A percentile compares a stretch with the other conserved stretches of the same genome.
These are phyloP conservation scores for Drosophila athabasca DNA, from an alignment of 1,140 invertebrate species.

Conservation along the genomic window DNA sequence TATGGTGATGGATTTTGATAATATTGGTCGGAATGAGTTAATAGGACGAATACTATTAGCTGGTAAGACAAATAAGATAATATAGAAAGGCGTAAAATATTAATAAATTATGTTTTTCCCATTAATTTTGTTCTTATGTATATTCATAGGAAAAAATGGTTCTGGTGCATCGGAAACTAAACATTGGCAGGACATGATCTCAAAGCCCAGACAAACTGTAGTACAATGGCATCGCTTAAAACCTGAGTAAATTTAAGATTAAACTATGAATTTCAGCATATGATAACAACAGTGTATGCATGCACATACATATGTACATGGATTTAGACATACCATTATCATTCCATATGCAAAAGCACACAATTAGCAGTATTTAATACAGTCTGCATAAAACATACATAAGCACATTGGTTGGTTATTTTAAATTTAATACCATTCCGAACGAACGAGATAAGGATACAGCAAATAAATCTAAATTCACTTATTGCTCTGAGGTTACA, in stretches of 20 bases:
- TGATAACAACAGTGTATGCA: slow-evolving; percentile 15
- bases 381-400: slow-evolving; percentile 34
- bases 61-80: slow-evolving; percentile 84
- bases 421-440: too few species aligned
- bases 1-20: slow-evolving; percentile 97
- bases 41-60: slow-evolving; percentile 95
- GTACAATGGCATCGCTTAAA: slow-evolving; percentile 96
- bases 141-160: slow-evolving; percentile 91
- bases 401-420: slow-evolving; percentile 6
- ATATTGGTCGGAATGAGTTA: slow-evolving; percentile 95
- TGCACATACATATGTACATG: slow-evolving; percentile 23
- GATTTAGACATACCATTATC: slow-evolving; percentile 23
- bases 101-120: background rate
- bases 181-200: slow-evolving; percentile 98
- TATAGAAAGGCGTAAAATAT: background rate
- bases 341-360: slow-evolving; percentile 8
- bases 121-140: background rate
- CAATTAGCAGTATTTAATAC: slow-evolving; percentile 24
- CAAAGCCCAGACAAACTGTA: slow-evolving; percentile 95
- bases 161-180: slow-evolving; percentile 96
- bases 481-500: slow-evolving; percentile 20
- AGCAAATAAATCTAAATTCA: slow-evolving; percentile 3
- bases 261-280: slow-evolving; percentile 5
- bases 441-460: background rate
- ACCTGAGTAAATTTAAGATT: slow-evolving; percentile 87